These are phyloP conservation scores for Heliconius eleuchia DNA, from an alignment of 1,140 invertebrate species.

Conservation along the genomic window DNA sequence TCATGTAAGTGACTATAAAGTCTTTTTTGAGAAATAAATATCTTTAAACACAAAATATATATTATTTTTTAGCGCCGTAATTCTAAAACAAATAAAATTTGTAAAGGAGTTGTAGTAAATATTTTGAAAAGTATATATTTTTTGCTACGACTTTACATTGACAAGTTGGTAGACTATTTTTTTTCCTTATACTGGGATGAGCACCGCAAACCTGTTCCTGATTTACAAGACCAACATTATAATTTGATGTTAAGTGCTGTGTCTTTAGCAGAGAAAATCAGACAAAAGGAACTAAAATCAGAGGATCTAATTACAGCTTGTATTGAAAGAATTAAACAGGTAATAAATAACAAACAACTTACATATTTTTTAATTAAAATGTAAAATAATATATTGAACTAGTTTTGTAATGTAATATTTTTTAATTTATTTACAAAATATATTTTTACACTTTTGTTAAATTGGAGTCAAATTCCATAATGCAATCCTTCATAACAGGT, in stretches of 20 bases:
- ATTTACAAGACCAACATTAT: constrained; percentile 81
- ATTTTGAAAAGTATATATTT: constrained; percentile 58
- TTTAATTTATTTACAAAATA: not conserved
- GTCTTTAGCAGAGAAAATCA: constrained; percentile 85
- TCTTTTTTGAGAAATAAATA: too few relatives aligned
- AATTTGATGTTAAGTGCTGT: constrained; percentile 86
- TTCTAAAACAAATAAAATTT: constrained; percentile 61
- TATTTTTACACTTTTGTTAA: too few relatives aligned
- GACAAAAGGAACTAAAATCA: constrained; percentile 83
- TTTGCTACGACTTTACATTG: constrained; percentile 54
- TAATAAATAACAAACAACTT: constrained; percentile 55
- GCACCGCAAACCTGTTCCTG: constrained; percentile 80
- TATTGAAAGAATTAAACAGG: constrained; percentile 89
- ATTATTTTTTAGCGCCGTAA: constrained; percentile 45
- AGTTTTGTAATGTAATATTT: not conserved
- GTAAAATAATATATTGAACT: not conserved
- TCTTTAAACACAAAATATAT: not conserved
- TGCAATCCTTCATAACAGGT: constrained; percentile 49
- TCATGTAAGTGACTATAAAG: too few relatives aligned
- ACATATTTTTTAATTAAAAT: not conserved
- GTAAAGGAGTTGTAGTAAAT: constrained; percentile 56
- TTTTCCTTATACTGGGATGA: constrained; percentile 81
- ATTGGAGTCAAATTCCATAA: too few relatives aligned
- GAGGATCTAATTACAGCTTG: constrained; percentile 88
- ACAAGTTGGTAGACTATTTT: constrained; percentile 62